Evolutionary conservation across 2,797 vertebrate genomes (phyloP).

Genomic region (Macropodus opercularis): DNA sequence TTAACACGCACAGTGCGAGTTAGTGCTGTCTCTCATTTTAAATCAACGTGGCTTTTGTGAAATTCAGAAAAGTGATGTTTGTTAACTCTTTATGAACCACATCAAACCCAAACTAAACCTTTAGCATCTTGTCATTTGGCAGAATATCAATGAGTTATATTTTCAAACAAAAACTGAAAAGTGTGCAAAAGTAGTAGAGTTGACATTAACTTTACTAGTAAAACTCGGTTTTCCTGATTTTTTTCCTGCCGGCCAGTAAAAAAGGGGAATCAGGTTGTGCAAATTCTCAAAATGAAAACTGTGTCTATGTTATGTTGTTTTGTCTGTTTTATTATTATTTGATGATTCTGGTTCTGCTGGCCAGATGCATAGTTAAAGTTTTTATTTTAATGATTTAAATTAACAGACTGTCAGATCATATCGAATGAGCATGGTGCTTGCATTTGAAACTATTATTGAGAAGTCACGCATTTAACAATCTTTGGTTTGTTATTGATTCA

Average conservation of each 20-base stretch:
- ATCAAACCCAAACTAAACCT: conserved; percentile 53
- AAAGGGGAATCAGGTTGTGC: conserved; percentile 94
- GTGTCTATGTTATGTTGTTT: conserved; percentile 79
- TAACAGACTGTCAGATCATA: conserved; percentile 98
- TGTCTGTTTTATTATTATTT: conserved; percentile 85
- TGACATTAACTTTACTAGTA: conserved; percentile 69
- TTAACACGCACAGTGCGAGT: conserved; percentile 23
- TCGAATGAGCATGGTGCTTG: conserved; percentile 99
- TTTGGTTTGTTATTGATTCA: conserved; percentile 97
- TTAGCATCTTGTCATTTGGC: conserved; percentile 44
- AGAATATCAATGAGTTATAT: conserved; percentile 46
- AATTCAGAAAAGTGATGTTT: conserved; percentile 38
- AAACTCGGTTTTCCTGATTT: conserved; percentile 84
- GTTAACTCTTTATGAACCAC: conserved; percentile 55
- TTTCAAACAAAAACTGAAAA: conserved; percentile 44
- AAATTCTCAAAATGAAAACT: conserved; percentile 97
- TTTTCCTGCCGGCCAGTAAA: conserved; percentile 98
- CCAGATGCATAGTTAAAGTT: conserved; percentile 97
- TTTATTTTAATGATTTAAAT: conserved; percentile 97
- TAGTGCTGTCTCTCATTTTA: conserved; percentile 37
- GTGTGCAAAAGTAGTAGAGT: conserved; percentile 49
- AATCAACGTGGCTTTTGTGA: conserved; percentile 35
- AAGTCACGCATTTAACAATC: conserved; percentile 95
- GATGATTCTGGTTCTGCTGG: conserved; percentile 99
- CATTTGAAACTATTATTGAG: conserved; percentile 97